Conservation (phyloP, 2,888 invertebrate genomes). For the Fragum fragum region DNA sequence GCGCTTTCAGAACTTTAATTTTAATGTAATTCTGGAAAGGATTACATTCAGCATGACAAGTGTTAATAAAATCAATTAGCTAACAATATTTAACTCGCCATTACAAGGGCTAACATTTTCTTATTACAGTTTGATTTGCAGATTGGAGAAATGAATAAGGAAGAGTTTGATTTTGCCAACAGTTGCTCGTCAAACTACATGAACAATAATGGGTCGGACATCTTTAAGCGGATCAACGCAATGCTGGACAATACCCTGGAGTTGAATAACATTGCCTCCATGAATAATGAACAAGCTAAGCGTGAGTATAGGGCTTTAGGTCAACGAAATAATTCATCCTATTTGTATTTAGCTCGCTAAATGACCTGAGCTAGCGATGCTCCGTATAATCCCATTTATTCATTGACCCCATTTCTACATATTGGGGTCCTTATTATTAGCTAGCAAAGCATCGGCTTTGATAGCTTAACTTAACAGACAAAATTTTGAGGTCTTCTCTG, state of each 20-base stretch:
- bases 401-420: too few relatives aligned
- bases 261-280: conserved; percentile 73
- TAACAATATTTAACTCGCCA: background rate
- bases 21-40: background rate
- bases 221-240: conserved; percentile 86
- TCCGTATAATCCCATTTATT: too few relatives aligned
- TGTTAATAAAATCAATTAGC: too few relatives aligned
- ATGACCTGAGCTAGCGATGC: too few relatives aligned
- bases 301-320: too few relatives aligned
- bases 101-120: background rate
- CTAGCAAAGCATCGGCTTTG: too few relatives aligned
- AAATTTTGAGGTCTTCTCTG: too few relatives aligned
- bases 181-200: conserved; percentile 19
- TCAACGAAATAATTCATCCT: too few relatives aligned
- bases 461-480: too few relatives aligned
- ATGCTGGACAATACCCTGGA: conserved; percentile 86
- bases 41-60: too few relatives aligned
- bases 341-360: too few relatives aligned
- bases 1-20: background rate
- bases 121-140: conserved; percentile 5
- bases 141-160: conserved; percentile 20
- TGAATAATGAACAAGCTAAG: conserved; percentile 65
- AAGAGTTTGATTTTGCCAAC: conserved; percentile 15
- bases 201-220: conserved; percentile 72
- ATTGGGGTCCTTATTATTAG: too few relatives aligned